Percentiles rank a stretch among this genome's conserved stretches.
phyloP scores from a whole-genome alignment of 1,140 invertebrate species.

The Drosophila eugracilis region DNA sequence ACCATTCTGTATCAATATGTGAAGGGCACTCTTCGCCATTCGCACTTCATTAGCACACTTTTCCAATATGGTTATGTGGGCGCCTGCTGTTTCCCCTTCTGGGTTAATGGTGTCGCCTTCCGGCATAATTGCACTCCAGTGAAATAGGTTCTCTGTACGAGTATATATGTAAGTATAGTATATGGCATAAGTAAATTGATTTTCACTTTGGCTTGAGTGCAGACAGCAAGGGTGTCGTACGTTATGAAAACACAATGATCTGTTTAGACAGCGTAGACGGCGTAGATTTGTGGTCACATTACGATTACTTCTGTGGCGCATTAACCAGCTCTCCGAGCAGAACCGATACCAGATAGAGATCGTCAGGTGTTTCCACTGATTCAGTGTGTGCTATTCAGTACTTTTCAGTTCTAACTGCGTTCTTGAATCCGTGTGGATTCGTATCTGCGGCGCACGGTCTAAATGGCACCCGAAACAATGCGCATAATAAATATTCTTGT shows the following conservation, averaged over 20 bases:
- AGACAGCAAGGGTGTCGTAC: constrained; percentile 28
- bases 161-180: too few species aligned
- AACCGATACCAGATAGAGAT: constrained; percentile 45
- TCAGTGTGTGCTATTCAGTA: neutral
- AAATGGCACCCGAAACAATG: constrained; percentile 76
- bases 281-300: constrained; percentile 27
- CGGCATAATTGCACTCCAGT: constrained; percentile 41
- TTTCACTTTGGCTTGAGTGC: constrained; percentile 40
- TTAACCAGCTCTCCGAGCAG: constrained; percentile 45
- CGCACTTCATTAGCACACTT: constrained; percentile 49
- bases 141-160: neutral
- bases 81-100: constrained; percentile 40
- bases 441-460: constrained; percentile 67
- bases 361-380: constrained; percentile 49
- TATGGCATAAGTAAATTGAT: constrained; percentile 33
- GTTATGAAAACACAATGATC: constrained; percentile 26
- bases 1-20: constrained; percentile 4
- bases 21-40: constrained; percentile 28
- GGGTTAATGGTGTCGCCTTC: constrained; percentile 44
- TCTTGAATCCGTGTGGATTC: constrained; percentile 29
- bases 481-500: constrained; percentile 63
- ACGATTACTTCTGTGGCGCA: constrained; percentile 8
- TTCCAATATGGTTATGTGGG: constrained; percentile 34
- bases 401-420: constrained; percentile 31
- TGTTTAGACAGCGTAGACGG: constrained; percentile 12